Conservation (phyloP, 2,113 vertebrate genomes). For the Bambusicola thoracicus region DNA sequence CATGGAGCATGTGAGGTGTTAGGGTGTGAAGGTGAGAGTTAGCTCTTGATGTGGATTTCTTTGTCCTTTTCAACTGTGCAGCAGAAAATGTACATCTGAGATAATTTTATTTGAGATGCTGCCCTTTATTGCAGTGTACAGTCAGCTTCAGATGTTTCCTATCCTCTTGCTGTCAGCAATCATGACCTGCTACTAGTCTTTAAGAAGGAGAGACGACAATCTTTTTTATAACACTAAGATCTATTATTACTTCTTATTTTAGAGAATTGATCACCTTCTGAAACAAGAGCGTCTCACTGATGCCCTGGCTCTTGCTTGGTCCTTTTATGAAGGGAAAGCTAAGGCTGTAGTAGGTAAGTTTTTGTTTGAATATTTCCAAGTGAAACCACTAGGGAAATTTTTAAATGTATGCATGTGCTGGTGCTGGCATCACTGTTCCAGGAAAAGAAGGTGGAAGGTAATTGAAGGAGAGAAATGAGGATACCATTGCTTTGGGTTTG, state of each 20-base stretch:
- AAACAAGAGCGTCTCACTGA: conserved; percentile 93
- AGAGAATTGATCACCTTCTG: conserved; percentile 93
- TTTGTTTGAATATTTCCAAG: not conserved
- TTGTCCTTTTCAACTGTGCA: not conserved
- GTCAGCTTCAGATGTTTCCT: not conserved
- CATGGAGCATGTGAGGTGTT: not conserved
- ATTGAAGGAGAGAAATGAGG: not conserved
- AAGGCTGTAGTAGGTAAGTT: conserved; percentile 94
- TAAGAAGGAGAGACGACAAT: not conserved
- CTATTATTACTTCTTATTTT: conserved; percentile 11
- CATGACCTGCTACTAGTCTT: not conserved
- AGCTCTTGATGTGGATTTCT: not conserved
- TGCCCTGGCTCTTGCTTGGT: conserved; percentile 95
- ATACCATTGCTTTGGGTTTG: not conserved
- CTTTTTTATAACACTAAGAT: not conserved
- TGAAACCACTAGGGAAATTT: not conserved
- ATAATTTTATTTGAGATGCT: not conserved
- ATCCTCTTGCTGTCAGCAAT: not conserved
- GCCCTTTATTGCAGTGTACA: not conserved
- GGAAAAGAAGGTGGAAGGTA: not conserved
- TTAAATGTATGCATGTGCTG: not conserved
- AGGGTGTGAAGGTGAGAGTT: not conserved
- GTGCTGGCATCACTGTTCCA: not conserved
- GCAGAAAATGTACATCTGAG: not conserved
- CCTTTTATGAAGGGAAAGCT: conserved; percentile 94